These are phyloP conservation scores for Aythya baeri DNA, from an alignment of 2,113 vertebrate species.

Conservation along the genomic window DNA sequence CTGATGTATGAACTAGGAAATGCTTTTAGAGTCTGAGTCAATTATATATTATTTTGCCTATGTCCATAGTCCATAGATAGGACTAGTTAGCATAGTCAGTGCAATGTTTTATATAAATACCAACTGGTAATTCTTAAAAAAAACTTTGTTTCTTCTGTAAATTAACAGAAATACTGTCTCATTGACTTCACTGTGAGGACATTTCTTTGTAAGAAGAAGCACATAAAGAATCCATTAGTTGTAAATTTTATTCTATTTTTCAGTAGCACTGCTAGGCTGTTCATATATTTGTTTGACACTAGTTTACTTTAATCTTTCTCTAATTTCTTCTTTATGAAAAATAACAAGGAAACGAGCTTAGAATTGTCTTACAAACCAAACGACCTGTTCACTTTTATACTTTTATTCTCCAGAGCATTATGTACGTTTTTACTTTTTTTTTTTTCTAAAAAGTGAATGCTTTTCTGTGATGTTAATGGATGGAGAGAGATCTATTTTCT, in stretches of 20 bases:
- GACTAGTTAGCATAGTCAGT: not conserved
- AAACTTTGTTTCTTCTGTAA: not conserved
- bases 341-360: not conserved
- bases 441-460: not conserved
- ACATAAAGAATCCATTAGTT: not conserved
- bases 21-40: not conserved
- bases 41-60: not conserved
- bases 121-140: not conserved
- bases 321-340: not conserved
- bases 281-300: not conserved
- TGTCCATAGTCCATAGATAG: not conserved
- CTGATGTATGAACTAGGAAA: not conserved
- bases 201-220: not conserved
- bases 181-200: not conserved
- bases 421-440: not conserved
- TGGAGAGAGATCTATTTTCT: not conserved
- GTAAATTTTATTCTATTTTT: not conserved
- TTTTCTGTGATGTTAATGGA: not conserved
- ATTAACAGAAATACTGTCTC: not conserved
- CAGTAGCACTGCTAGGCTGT: not conserved
- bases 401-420: not conserved
- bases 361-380: not conserved
- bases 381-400: not conserved
- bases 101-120: not conserved
- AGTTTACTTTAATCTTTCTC: not conserved